Base-by-base conservation (phyloP, 2,113 vertebrate species). In the Centrocercus urophasianus region DNA sequence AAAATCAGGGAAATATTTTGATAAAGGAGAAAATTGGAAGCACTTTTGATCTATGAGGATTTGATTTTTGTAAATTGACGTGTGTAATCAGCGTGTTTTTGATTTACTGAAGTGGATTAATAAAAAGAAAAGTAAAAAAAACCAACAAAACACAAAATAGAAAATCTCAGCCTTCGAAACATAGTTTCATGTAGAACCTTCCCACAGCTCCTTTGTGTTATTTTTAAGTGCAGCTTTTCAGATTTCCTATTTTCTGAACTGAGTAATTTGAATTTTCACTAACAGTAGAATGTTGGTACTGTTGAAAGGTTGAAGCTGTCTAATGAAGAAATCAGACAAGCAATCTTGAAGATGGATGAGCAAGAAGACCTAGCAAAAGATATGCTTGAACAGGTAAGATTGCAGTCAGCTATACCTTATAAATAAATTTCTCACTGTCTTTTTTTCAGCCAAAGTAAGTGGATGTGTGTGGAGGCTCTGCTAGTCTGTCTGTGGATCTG, bases 311-410 rank as follows among this genome's bases (percentile, higher is more conserved):
- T 99, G 98, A 99, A 99, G 97, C 97, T 99, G 88, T 98, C 98
- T 83, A 99, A 99, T 14, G 99, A 99, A 66, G 99, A 99, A 98
- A 99, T 99, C 93, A 98, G 97, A 92, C 98, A 98, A 84, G 99
- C 99, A 12, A 98, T 99, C 84, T 88, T 99, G 87, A 98, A 98
- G 96, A 99, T 99, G 99, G 99, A 99, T 14, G 99, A 99, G 91
- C 98, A 99, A 92, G 99, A 99, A 95, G 99, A 99, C 92, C 97
- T 99, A 1, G 98, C 99, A 1, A 99, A 99, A 97, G 99, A 99
- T 88, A 99, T 99, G 99, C 96, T 99, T 96, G 99, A 99, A 83
- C 99, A 99, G 98, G 99, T 73, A 77, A 60, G 38, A 72, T 86
- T 67, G 13, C 67, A 45, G 8, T 82, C 9, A 25, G 13, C 11